Base-by-base conservation (phyloP, 2,888 invertebrate species). In the Acanthacorydalis orientalis region DNA sequence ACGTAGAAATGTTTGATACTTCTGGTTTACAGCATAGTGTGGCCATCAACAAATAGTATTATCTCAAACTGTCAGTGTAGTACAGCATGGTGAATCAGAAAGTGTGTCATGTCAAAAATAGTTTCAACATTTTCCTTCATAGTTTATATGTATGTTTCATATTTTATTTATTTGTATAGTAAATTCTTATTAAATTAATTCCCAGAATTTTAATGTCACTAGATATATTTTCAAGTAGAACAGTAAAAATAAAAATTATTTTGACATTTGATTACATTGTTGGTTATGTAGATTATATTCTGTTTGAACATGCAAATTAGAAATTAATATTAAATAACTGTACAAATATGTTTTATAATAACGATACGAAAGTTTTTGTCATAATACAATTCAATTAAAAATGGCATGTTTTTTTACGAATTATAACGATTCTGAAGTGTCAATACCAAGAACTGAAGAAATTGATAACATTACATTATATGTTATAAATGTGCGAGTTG, bases 361-460 rank as follows among this genome's bases (percentile, higher is more conserved):
- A 4, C 8, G 31, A 33, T 31, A 32, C 11, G 8, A 43, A 31
- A 1, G 3, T 31, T 7, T 23, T 6, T 23, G 23, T 23, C 23
- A 23, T 23, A 6, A 23, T 23, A 23, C 23, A 23, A 23, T 23
- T 23, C 23, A 23, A 23, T 23, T 23, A 23, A 32, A 61, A 53
- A 87, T 87, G 87, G 83, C 87, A 58, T 80, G 82, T 57, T 81
- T 83, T 60, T 72, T 82, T 58, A 71, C 74, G 55, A 73, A 82
- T 59, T 73, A 77, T 54, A 75, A 77, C 49, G 78, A 81, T 49
- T 77, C 80, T 50, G 65, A 66, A 44, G 73, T 87, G 48, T 70
- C 70, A 56, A 80, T 88, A 53, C 78, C 80, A 32, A 74, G 73
- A 48, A 70, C 74, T 33, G 73, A 73, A 52, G 77, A 77, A 54